Percentiles rank a stretch among this genome's conserved stretches.
Conservation (phyloP, 2,797 vertebrate genomes). For the Peromyscus attwateri region DNA sequence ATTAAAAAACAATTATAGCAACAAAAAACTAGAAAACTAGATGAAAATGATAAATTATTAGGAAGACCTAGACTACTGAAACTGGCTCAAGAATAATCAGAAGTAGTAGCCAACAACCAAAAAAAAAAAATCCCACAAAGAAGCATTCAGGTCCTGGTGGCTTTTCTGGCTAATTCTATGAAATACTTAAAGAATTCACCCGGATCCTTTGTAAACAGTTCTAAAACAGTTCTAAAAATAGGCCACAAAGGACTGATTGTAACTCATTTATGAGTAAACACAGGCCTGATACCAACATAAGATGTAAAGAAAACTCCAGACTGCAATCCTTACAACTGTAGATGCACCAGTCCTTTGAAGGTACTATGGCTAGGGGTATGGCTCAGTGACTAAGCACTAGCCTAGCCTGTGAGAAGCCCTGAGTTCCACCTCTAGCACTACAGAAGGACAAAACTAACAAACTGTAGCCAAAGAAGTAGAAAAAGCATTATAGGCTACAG, state of each 20-base stretch:
- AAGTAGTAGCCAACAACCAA: conserved; percentile 5
- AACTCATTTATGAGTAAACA: not conserved
- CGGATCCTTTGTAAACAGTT: conserved; percentile 27
- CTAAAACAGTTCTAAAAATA: conserved; percentile 16
- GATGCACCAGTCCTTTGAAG: not conserved
- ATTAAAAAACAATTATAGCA: conserved; percentile 1
- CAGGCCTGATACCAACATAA: not conserved
- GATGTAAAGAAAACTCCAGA: not conserved
- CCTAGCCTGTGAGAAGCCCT: not conserved
- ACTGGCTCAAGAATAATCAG: conserved; percentile 40
- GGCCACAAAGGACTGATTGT: not conserved
- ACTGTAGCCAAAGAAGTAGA: not conserved
- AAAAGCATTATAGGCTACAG: not conserved
- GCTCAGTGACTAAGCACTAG: not conserved
- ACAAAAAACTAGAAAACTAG: conserved; percentile 26
- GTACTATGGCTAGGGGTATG: not conserved
- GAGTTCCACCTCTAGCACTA: not conserved
- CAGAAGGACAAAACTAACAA: not conserved
- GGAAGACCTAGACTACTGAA: conserved; percentile 15
- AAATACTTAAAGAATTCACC: conserved; percentile 24
- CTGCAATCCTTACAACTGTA: not conserved
- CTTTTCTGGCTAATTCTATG: conserved; percentile 41
- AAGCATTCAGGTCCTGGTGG: not conserved
- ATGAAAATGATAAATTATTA: conserved; percentile 50
- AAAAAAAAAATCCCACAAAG: conserved; percentile 44